phyloP scores from a whole-genome alignment of 2,797 vertebrate species.

The Acomys russatus region DNA sequence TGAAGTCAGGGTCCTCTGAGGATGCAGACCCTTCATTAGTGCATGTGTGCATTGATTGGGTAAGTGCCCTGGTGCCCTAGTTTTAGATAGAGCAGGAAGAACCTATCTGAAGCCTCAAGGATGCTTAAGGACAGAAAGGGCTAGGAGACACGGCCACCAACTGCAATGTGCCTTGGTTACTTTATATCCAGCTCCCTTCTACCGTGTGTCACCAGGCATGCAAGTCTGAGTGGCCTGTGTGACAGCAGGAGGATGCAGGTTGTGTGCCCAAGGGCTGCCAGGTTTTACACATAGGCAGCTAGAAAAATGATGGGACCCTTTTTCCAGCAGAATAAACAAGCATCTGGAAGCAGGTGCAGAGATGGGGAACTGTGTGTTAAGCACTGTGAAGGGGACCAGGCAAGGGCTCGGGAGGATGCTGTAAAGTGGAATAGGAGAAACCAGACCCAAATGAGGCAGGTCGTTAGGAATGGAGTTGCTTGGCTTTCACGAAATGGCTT shows the following conservation, averaged over 20 bases:
- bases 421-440: not conserved
- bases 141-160: not conserved
- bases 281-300: not conserved
- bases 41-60: not conserved
- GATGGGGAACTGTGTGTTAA: not conserved
- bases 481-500: not conserved
- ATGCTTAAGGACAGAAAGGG: not conserved
- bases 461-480: not conserved
- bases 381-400: not conserved
- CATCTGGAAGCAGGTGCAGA: not conserved
- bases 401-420: constrained; percentile 8
- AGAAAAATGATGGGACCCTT: not conserved
- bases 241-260: not conserved
- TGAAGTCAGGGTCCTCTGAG: not conserved
- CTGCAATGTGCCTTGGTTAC: not conserved
- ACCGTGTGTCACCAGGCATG: not conserved
- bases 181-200: not conserved
- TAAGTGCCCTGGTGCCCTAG: not conserved
- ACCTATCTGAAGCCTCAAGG: not conserved
- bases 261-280: not conserved
- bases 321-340: not conserved
- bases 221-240: not conserved
- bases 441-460: not conserved
- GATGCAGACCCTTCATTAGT: not conserved
- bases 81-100: not conserved